Base-by-base conservation (phyloP, 2,797 vertebrate genomes). In the Salarias fasciatus region DNA sequence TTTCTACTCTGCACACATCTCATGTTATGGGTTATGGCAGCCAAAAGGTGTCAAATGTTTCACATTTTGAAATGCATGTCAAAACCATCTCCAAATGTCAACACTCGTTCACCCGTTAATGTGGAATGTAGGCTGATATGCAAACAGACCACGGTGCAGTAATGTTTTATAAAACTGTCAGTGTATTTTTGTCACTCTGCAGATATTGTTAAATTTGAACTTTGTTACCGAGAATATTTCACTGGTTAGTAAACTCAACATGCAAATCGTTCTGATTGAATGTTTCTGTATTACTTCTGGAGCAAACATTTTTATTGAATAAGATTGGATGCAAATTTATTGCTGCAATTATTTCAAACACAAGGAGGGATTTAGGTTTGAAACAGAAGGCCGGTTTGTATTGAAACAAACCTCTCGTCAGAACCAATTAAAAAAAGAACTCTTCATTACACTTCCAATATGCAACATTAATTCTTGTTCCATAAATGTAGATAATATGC, bases 51-150 rank as follows among this genome's bases (percentile, higher is more conserved):
- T 11, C 11, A 11, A 38, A 24, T 3, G 10, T 29, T 57, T 48
- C 49, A 30, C 56, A 77, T n/a, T 13, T 33, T 15, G 45, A 50
- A 74, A 66, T 41, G 35, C 47, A 69, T 7, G 42, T 49, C 49
- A 7, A 40, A 56, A 24, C 31, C 0, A 18, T 3, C 3, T 47
- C 18, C 31, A 44, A 5, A 24, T 65, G 43, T 46, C 15, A 30
- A 24, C 6, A 14, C n/a, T 57, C 57, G 55, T 46, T 43, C 5
- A 63, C 11, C 51, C 6, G 44, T 44, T 6, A 14, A 10, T 9
- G n/a, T 15, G 1, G n/a, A 6, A 3, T 28, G 51, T 35, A 35
- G 9, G 18, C 24, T 18, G 18, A 24, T 24, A 35, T 47, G 11
- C 11, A 70, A 31, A 52, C 12, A 49, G 0, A 52, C 7, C 45